Percentiles rank a stretch among this genome's conserved stretches.
phyloP scores from a whole-genome alignment of 2,113 vertebrate genomes.

The Rhipidura dahli region DNA sequence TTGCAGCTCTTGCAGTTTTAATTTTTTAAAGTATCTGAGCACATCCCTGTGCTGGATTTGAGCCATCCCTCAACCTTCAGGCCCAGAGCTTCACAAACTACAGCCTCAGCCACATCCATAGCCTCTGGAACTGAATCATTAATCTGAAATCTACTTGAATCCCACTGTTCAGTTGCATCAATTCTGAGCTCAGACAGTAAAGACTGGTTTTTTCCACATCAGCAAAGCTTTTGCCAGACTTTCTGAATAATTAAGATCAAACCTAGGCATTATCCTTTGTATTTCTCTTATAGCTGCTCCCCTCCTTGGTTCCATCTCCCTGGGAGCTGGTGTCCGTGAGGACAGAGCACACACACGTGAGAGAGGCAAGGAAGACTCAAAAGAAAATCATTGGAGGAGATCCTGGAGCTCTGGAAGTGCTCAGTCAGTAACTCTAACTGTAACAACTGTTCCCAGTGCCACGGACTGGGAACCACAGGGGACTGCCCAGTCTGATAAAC shows the following conservation, averaged over 20 bases:
- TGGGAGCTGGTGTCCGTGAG: not conserved
- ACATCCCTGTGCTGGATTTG: not conserved
- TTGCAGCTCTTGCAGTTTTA: not conserved
- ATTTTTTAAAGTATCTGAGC: not conserved
- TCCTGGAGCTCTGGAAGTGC: not conserved
- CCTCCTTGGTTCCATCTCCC: not conserved
- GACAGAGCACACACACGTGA: not conserved
- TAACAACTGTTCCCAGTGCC: not conserved
- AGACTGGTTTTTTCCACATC: not conserved
- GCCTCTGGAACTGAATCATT: not conserved
- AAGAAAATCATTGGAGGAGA: not conserved
- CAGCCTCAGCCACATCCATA: not conserved
- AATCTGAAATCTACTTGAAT: not conserved
- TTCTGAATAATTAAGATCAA: not conserved
- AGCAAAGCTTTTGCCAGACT: not conserved
- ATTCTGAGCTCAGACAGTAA: not conserved
- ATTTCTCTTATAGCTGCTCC: not conserved
- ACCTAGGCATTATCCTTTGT: not conserved
- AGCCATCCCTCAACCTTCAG: not conserved
- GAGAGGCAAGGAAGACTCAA: not conserved
- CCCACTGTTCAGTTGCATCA: not conserved
- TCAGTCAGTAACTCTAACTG: not conserved
- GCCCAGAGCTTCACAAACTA: not conserved
- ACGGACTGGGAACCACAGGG: not conserved
- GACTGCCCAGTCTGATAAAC: not conserved